Evolutionary conservation across 2,888 invertebrate species (phyloP), one percentile per base, ranked within the genome.

Genomic region (Apamea crenata): DNA sequence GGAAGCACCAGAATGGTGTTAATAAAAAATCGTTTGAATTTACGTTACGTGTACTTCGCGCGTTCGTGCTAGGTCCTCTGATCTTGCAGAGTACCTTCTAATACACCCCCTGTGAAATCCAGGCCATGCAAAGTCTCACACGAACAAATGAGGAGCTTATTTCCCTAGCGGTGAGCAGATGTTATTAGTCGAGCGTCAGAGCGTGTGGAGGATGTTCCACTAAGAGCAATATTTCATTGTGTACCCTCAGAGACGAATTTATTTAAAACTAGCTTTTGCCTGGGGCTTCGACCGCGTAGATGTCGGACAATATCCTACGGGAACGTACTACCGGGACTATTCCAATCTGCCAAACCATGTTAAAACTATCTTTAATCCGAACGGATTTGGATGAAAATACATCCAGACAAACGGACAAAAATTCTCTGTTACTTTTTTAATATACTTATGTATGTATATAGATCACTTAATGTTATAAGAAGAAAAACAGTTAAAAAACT

Each of bases 141-240:
- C 32, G 44, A n/a, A 65, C n/a, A 73, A 73, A 85, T 74, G 59
- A 69, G 50, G 40, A 5, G 16, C 44, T 74, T 79, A 84, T 84
- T 84, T 84, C 87, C 84, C 87, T 18, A 75, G 84, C 40, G 83
- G 67, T 68, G 29, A 66, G 21, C 50, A 56, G 59, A 68, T 71
- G 40, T 71, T 77, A 59, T 77, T 44, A 71, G 66, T 47, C 6
- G 56, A 12, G 29, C 56, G n/a, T 59, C 56, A n/a, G 56, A 59
- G 56, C 32, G 18, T n/a, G 44, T 56, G 10, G 56, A 16, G 44
- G 65, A 69, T 50, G 40, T 65, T 29, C 29, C 29, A 61, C 14
- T 29, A 29, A 71, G n/a, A 8, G 61, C 40, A 6, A 69, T 74
- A 50, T 82, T 53, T 74, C n/a, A 77, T 5, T 47, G 36, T 71